These are phyloP conservation scores for Pardalotus punctatus DNA, from an alignment of 2,113 vertebrate genomes.

Conservation along the genomic window DNA sequence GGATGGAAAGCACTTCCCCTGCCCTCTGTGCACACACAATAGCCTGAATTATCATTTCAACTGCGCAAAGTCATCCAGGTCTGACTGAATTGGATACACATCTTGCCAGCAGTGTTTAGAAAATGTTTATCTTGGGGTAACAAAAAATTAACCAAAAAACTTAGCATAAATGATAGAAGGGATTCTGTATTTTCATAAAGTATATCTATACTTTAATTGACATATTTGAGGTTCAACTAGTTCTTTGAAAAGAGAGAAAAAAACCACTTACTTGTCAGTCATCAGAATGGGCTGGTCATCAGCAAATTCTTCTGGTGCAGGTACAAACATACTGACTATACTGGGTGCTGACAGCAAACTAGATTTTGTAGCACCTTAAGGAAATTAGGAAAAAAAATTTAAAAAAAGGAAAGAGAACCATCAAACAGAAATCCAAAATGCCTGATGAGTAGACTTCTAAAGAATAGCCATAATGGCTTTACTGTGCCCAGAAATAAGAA, in stretches of 20 bases:
- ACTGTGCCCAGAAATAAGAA: neutral
- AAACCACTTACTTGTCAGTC: constrained; percentile 88
- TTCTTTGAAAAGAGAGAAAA: constrained; percentile 9
- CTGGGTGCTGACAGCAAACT: constrained; percentile 95
- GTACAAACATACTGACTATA: constrained; percentile 98
- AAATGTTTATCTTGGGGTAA: neutral
- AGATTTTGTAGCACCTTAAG: constrained; percentile 90
- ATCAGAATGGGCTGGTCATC: constrained; percentile 94
- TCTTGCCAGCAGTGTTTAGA: neutral
- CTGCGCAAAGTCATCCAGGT: neutral
- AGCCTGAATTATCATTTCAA: neutral
- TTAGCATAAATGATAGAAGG: neutral
- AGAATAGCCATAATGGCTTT: neutral
- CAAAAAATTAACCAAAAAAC: neutral
- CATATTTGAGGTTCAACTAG: neutral
- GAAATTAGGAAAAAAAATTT: neutral
- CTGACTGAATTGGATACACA: neutral
- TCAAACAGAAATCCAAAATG: neutral
- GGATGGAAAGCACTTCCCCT: neutral
- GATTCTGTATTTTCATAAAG: neutral
- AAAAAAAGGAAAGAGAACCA: neutral
- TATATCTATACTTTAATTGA: neutral
- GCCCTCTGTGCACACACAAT: neutral
- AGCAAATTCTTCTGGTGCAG: constrained; percentile 95
- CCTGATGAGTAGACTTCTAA: neutral